Base-by-base conservation (phyloP, 2,888 invertebrate genomes). In the Patella caerulea region DNA sequence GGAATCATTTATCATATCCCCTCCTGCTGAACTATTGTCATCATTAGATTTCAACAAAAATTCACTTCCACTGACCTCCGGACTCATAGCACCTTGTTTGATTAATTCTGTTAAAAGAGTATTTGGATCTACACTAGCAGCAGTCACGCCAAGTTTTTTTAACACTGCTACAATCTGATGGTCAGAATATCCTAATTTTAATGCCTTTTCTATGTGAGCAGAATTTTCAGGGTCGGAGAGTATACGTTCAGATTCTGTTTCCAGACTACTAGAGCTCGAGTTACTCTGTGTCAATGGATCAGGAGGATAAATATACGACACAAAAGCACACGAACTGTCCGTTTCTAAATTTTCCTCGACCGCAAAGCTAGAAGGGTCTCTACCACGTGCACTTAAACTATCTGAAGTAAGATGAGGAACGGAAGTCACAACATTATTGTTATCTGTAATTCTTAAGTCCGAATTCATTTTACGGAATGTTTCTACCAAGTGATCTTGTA, bases 101-200 rank as follows among this genome's bases (percentile, higher is more conserved):
- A 97, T 97, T 79, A 98, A 93, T 92, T 97, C 98, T 0, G 96
- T 96, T 75, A 98, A 92, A 53, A 98, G 93, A 90, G 97, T 96
- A 90, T 98, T 97, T 88, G 96, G 95, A 3, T 95, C 95, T 9
- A 65, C 65, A 65, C 24, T 65, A 14, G 5, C 65, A 11, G 97
- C 96, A 84, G 95, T 94, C 0, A 95, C 94, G 0, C 97, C 97
- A n/a, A 98, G 92, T 86, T 96, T 95, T 84, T 95, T 94, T 70
- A 98, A 91, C 0, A 96, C 98, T 1, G 95, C 94, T 85, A 95
- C 95, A 9, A 98, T 96, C 81, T 96, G 94, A 71, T 94, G 94
- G 90, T 98, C 97, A 0, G 96, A 95, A 92, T 98, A 98, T 70
- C 98, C 98, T 83, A 98, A 93, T 92, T 97, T 97, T 76, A 97